Evolutionary conservation across 2,113 vertebrate genomes (phyloP).

Genomic region (Indicator maculatus): DNA sequence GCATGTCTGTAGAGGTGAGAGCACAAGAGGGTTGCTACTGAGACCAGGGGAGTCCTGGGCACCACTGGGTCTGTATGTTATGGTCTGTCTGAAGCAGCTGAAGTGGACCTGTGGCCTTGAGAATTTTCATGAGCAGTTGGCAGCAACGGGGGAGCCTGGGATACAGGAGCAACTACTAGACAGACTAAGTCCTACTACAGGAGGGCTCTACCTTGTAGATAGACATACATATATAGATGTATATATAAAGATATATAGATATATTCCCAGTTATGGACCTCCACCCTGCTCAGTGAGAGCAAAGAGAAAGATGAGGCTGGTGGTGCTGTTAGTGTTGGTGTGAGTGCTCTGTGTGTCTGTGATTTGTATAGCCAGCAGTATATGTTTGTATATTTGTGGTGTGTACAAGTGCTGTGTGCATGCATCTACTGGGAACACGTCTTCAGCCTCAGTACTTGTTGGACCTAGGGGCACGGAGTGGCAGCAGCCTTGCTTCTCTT

Average conservation of each 20-base stretch:
- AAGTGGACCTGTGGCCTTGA: background rate
- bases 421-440: background rate
- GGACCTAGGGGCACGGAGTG: background rate
- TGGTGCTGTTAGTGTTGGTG: background rate
- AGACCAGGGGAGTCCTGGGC: background rate
- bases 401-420: accelerated
- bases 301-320: background rate
- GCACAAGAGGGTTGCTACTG: accelerated
- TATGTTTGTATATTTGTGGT: background rate
- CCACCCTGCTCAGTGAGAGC: accelerated
- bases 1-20: background rate
- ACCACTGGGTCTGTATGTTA: background rate
- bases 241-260: background rate
- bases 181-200: background rate
- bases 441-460: background rate
- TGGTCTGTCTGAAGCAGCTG: background rate
- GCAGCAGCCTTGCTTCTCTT: background rate
- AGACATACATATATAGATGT: background rate
- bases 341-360: background rate
- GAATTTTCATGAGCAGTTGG: background rate
- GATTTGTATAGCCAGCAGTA: background rate
- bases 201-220: background rate
- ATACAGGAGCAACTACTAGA: background rate
- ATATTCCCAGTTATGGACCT: background rate
- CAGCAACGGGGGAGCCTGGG: background rate